Evolutionary conservation across 2,113 vertebrate species (phyloP).

Genomic region (Gopherus flavomarginatus): DNA sequence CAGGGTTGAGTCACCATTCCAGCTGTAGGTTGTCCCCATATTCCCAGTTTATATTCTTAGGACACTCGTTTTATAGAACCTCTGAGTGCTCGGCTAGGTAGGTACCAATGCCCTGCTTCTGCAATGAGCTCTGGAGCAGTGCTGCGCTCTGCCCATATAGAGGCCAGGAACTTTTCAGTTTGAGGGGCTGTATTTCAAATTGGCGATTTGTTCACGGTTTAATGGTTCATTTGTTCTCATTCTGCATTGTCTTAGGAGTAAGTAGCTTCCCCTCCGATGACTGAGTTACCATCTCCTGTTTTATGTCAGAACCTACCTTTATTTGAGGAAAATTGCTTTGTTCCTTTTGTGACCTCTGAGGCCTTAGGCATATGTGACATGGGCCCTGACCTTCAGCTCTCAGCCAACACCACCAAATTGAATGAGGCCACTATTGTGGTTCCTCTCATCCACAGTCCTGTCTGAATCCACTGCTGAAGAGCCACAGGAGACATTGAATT

Average conservation of each 20-base stretch:
- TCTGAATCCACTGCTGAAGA: not conserved
- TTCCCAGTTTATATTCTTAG: not conserved
- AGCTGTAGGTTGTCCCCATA: not conserved
- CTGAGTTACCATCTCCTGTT: not conserved
- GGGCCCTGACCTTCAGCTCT: not conserved
- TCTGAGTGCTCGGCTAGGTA: not conserved
- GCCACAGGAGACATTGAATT: not conserved
- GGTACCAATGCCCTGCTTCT: accelerated
- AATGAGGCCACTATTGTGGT: not conserved
- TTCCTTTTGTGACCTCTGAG: too few species aligned
- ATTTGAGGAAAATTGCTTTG: too few species aligned
- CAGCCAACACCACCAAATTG: not conserved
- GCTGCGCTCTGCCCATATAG: too few species aligned
- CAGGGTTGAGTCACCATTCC: not conserved
- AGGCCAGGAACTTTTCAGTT: too few species aligned
- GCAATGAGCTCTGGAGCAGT: accelerated
- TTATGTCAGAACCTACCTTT: not conserved
- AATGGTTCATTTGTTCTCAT: not conserved
- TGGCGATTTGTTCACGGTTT: not conserved
- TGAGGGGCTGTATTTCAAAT: too few species aligned
- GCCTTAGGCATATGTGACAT: not conserved
- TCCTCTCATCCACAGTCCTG: not conserved
- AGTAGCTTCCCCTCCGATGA: too few species aligned
- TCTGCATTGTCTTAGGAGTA: not conserved
- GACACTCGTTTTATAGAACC: not conserved